A percentile compares a stretch with the other conserved stretches of the same genome.
Evolutionary conservation across 2,888 invertebrate genomes (phyloP).

Genomic region (Epirrhoe alternata): DNA sequence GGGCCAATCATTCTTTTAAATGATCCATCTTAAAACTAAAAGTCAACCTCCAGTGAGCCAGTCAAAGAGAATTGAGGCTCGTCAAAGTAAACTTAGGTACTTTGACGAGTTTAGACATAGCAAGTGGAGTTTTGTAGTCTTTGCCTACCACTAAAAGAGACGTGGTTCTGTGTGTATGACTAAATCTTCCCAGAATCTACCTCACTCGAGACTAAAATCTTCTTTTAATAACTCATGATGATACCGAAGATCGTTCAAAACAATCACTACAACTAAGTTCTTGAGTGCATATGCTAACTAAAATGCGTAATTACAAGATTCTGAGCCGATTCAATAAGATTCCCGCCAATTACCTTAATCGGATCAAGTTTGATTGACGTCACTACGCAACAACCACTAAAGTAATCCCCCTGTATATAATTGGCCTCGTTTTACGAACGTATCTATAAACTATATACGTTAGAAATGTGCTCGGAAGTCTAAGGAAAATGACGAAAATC

Average conservation of each 20-base stretch:
- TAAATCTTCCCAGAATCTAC: too few relatives aligned
- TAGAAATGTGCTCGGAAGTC: not conserved
- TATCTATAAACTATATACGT: slow-evolving; percentile 3
- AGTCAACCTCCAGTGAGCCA: too few relatives aligned
- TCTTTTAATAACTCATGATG: too few relatives aligned
- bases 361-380: slow-evolving; percentile 77
- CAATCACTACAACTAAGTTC: not conserved
- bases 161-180: too few relatives aligned
- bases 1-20: too few relatives aligned
- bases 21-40: too few relatives aligned
- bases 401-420: slow-evolving; percentile 72
- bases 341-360: slow-evolving; percentile 82
- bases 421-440: slow-evolving; percentile 64
- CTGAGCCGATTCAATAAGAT: slow-evolving; percentile 69
- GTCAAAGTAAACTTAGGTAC: too few relatives aligned
- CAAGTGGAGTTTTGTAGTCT: too few relatives aligned
- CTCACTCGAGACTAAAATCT: too few relatives aligned
- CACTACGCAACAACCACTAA: slow-evolving; percentile 81
- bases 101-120: too few relatives aligned
- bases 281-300: not conserved
- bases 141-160: too few relatives aligned
- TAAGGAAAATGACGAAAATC: not conserved
- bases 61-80: too few relatives aligned
- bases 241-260: not conserved
- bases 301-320: slow-evolving; percentile 45